Evolutionary conservation across 2,113 vertebrate species (phyloP).

Genomic region (Pterocles gutturalis): DNA sequence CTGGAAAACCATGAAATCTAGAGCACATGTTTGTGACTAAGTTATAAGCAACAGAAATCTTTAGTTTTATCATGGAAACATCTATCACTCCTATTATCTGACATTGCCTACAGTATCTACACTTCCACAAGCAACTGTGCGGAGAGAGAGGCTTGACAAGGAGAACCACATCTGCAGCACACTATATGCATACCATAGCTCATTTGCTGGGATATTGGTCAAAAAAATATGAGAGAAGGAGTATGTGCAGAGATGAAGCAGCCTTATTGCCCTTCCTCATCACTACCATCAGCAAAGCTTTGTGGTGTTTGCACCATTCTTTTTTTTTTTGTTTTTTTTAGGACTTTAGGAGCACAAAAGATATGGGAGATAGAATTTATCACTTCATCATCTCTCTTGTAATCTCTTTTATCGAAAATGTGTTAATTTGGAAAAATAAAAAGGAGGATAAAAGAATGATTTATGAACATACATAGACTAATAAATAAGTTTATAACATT

Average conservation of each 20-base stretch:
- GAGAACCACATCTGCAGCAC: background rate
- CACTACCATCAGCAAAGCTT: background rate
- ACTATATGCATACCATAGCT: background rate
- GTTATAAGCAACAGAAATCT: background rate
- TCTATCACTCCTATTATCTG: background rate
- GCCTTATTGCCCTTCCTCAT: background rate
- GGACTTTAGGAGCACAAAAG: background rate
- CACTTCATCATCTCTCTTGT: slow-evolving; percentile 34
- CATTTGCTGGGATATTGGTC: background rate
- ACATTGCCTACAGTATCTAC: background rate
- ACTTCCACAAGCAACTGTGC: background rate
- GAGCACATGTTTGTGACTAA: background rate
- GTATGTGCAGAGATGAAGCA: background rate
- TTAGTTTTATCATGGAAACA: background rate
- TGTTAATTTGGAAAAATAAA: slow-evolving; percentile 65
- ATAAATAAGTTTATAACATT: slow-evolving; percentile 50
- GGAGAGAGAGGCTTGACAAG: background rate
- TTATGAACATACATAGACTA: slow-evolving; percentile 49
- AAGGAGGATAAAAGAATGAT: slow-evolving; percentile 49
- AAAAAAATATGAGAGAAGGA: background rate
- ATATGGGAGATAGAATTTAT: background rate
- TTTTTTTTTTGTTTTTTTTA: background rate
- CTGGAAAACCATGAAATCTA: background rate
- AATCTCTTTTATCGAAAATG: slow-evolving; percentile 23
- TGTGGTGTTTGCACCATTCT: background rate